Base-by-base conservation (phyloP, 2,113 vertebrate species). In the Clarias magur region DNA sequence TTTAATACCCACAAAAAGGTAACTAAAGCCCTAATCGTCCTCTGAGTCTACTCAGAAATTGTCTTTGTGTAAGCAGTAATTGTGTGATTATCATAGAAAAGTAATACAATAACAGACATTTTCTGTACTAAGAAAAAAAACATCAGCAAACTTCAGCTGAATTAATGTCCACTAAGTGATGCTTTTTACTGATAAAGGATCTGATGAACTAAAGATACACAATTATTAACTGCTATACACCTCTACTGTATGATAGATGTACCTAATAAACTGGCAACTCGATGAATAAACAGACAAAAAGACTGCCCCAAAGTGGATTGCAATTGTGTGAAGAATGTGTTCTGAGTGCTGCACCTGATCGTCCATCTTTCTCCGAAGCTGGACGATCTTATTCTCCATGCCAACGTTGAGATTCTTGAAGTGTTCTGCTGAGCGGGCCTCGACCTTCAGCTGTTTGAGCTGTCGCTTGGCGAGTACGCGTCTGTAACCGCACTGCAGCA, bases 331-430 rank as follows among this genome's bases (percentile, higher is more conserved):
- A 23, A 5, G 13, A 15, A 42, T 65, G 9, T 34, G 59, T 8
- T 6, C 75, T 3, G 53, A 79, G 7, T 53, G 2, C 17, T n/a
- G 0, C 86, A 99, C 98, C 97, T 99, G 97, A 63, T 98, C 97
- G 0, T 99, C 97, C 4, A 99, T 95, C 94, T 97, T 99, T 91
- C 97, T 96, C 91, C 98, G 98, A 23, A 99, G 95, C 92, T 99
- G 98, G 0, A 99, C 96, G 25, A 99, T 97, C 91, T 99, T 99
- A 92, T 99, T 99, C 94, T 99, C 98, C 98, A 99, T 99, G 82
- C 98, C 98, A 0, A 96, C 92, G 54, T 97, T 99, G 92, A 99
- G 97, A 6, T 97, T 97, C 92, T 97, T 99, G 72, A 98, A 94
- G 86, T 96, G 97, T 83, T 98, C 80, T 0, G 93, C 96, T 0